Base-by-base conservation (phyloP, 1,140 invertebrate genomes). In the Meloidogyne floridensis region DNA sequence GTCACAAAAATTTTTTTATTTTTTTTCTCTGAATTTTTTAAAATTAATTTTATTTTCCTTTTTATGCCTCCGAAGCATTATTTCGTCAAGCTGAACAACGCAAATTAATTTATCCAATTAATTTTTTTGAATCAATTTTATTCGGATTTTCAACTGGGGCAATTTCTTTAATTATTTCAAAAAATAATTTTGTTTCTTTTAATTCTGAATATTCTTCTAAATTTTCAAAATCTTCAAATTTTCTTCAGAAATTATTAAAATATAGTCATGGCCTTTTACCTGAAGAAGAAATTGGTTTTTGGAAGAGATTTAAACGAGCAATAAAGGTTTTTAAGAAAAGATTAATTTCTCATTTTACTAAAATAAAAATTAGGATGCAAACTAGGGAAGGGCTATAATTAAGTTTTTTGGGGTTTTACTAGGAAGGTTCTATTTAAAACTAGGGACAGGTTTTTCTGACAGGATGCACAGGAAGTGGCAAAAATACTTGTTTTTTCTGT, bases 21-120 rank as follows among this genome's bases (percentile, higher is more conserved):
- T 32, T 32, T 20, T 32, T 32, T 32, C 32, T 32, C 32, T 32
- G 32, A 32, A 32, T 32, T 32, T 32, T 32, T 6, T 47, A 47
- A 47, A 47, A 6, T 47, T 47, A 47, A 6, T 47, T 47, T 47
- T 47, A 47, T 47, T 47, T 47, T 47, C 5, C 47, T 47, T 47
- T 47, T 47, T 78, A 89, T 87, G 88, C 88, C 9, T 90, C 88
- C 42, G 88, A 89, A 81, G 85, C 88, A 20, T 20, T 86, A 10
- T 89, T 85, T 74, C 79, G 87, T 2, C 88, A 90, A 75, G 65
- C 86, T 1, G 81, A 81, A 18, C 85, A 87, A 72, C 88, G 89
- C 42, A 86, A 84, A 13, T 86, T 87, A 69, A 71, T 79, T 69
- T 18, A 86, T 32, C 77, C 59, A 11, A 77, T 87, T 73, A 75